These are phyloP conservation scores for Antheraea mylitta DNA, from an alignment of 1,140 invertebrate genomes.

Conservation along the genomic window DNA sequence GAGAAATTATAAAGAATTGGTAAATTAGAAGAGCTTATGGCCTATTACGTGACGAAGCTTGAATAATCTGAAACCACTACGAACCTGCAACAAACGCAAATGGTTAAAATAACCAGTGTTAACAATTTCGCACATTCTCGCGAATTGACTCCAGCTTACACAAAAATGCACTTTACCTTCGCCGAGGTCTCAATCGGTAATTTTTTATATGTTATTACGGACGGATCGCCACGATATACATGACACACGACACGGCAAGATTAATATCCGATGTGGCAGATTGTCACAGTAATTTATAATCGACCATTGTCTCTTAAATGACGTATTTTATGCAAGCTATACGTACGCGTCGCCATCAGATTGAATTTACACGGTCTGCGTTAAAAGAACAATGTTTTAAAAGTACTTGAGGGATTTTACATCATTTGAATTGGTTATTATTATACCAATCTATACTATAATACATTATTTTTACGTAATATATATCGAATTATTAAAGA, in stretches of 20 bases:
- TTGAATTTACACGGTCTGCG: constrained; percentile 38
- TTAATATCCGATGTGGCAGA: constrained; percentile 74
- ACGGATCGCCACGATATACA: constrained; percentile 48
- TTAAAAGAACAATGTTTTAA: constrained; percentile 30
- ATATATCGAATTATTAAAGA: no score
- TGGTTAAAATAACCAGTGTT: constrained; percentile 31
- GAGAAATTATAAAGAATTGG: not conserved
- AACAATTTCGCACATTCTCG: constrained; percentile 66
- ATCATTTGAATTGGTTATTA: no score
- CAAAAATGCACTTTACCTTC: constrained; percentile 72
- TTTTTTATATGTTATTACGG: constrained; percentile 64
- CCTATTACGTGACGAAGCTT: constrained; percentile 32
- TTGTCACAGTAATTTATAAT: constrained; percentile 74
- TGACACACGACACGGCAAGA: constrained; percentile 60
- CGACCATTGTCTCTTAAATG: constrained; percentile 67
- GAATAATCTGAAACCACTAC: constrained; percentile 31
- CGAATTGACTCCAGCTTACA: constrained; percentile 70
- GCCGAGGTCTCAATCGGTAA: constrained; percentile 62
- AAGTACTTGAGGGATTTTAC: constrained; percentile 4
- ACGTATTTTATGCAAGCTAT: constrained; percentile 52
- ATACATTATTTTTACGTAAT: no score
- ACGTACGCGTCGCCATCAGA: constrained; percentile 45
- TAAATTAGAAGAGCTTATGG: constrained; percentile 14
- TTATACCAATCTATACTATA: no score
- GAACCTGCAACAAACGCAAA: not conserved